These are phyloP conservation scores for Sebastes aleutianus DNA, from an alignment of 2,797 vertebrate species.

Conservation along the genomic window DNA sequence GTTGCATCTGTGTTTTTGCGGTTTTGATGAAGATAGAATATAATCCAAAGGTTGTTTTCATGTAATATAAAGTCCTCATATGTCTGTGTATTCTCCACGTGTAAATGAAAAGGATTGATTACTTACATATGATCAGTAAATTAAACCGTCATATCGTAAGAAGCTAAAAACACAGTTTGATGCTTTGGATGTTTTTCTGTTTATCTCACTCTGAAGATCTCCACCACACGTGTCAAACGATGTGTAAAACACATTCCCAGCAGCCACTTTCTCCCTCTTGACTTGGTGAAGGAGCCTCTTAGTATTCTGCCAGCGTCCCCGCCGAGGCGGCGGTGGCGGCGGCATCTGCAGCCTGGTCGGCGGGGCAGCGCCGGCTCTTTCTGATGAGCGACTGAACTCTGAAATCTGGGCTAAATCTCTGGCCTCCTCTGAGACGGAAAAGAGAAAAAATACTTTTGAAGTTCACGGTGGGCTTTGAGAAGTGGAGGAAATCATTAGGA, in stretches of 20 bases:
- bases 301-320: conserved; percentile 14
- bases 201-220: neutral
- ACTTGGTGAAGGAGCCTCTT: neutral
- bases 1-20: no score
- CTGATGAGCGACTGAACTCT: conserved; percentile 41
- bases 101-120: no score
- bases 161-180: no score
- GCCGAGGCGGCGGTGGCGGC: neutral
- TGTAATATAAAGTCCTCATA: no score
- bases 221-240: neutral
- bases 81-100: no score
- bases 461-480: conserved; percentile 32
- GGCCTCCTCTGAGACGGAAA: conserved; percentile 7
- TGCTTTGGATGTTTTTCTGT: no score
- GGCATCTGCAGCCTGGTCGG: neutral
- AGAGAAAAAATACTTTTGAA: conserved; percentile 17
- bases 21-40: no score
- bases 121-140: no score
- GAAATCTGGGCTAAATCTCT: conserved; percentile 48
- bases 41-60: no score
- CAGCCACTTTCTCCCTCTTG: neutral
- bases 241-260: neutral
- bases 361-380: conserved; percentile 6
- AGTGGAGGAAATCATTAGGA: conserved; percentile 20
- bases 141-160: no score